Evolutionary conservation across 2,888 invertebrate genomes (phyloP).

Genomic region (Calliphora vomitoria): DNA sequence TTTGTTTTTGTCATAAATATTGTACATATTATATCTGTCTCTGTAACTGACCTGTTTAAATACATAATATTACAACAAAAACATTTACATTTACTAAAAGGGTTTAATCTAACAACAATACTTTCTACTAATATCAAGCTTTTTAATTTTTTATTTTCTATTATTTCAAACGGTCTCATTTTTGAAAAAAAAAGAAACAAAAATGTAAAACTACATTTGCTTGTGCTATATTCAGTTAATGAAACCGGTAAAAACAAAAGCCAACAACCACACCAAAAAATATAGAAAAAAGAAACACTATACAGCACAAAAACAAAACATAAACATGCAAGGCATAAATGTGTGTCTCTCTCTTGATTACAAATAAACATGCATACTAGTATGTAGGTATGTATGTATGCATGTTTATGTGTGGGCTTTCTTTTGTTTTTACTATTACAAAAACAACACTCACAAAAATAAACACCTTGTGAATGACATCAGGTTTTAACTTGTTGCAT

Average conservation of each 20-base stretch:
- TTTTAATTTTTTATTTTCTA: conserved; percentile 8
- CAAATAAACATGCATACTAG: neutral
- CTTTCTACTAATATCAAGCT: neutral
- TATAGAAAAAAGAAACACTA: neutral
- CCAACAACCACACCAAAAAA: conserved; percentile 9
- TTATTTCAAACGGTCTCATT: neutral
- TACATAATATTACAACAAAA: conserved; percentile 19
- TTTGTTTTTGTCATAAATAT: neutral
- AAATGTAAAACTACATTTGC: conserved; percentile 20
- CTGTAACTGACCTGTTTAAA: conserved; percentile 62
- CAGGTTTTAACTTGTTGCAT: conserved; percentile 64
- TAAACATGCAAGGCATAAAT: too few relatives aligned
- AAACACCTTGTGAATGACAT: conserved; percentile 31
- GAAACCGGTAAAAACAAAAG: conserved; percentile 59
- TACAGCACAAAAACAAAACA: neutral
- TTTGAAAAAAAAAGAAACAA: neutral
- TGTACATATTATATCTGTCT: neutral
- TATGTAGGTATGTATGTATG: neutral
- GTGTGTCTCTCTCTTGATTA: too few relatives aligned
- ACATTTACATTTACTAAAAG: conserved; percentile 28
- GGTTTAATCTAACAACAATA: conserved; percentile 36
- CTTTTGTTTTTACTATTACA: conserved; percentile 10
- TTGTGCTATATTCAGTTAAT: conserved; percentile 64
- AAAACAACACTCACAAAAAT: conserved; percentile 1
- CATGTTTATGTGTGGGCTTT: neutral